Conservation (phyloP, 2,797 vertebrate genomes). For the Anableps anableps region DNA sequence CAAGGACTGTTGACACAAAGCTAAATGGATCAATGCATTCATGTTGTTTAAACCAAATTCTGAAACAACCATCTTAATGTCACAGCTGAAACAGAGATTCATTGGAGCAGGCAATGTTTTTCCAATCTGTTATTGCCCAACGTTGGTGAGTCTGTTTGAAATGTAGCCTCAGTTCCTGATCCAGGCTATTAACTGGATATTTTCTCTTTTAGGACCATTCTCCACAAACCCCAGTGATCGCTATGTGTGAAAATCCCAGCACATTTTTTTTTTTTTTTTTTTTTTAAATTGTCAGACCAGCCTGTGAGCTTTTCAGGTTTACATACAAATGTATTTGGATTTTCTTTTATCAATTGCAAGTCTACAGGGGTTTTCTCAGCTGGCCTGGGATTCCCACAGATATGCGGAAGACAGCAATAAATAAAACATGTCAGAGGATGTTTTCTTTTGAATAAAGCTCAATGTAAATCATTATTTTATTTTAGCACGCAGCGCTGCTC, state of each 20-base stretch:
- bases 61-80: conserved; percentile 2
- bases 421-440: no score
- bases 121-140: neutral
- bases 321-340: no score
- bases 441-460: no score
- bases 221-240: neutral
- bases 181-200: neutral
- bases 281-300: no score
- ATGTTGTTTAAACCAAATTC: neutral
- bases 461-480: no score
- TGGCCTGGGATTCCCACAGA: no score
- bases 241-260: neutral
- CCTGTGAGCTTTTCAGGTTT: no score
- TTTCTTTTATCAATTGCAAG: no score
- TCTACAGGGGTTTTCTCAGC: no score
- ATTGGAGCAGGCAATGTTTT: neutral
- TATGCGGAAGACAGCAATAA: no score
- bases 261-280: no score
- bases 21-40: neutral
- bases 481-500: no score
- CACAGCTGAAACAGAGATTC: neutral
- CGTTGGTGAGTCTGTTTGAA: neutral
- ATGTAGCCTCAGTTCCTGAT: neutral
- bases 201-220: neutral
- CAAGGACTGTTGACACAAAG: neutral